Base-by-base conservation (phyloP, 1,140 invertebrate species). In the Archegozetes longisetosus region DNA sequence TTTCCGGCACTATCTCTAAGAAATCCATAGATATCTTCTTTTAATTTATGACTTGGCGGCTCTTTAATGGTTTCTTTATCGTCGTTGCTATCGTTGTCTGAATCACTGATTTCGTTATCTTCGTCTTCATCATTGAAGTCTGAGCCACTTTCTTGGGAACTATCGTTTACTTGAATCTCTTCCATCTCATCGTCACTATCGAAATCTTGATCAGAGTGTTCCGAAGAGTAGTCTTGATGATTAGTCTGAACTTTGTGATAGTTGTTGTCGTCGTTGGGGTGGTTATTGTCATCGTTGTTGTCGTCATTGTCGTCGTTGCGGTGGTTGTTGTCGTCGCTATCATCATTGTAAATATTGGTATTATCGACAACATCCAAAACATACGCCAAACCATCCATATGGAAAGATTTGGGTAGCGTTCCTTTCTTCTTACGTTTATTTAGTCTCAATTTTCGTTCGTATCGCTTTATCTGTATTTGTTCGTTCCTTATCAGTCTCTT, bases 301-400 rank as follows among this genome's bases (percentile, higher is more conserved):
- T 52, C 50, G 9, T 13, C 13, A 52, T 23, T 22, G 9, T 23
- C 22, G 22, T 12, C 50, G 24, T 22, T 23, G 22, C 12, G 12
- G 12, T 52, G 9, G 50, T 14, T 14, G 14, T 52, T 23, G 24
- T 52, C 50, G 13, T 47, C 46, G 46, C n/a, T n/a, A 47, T 13
- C n/a, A n/a, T 47, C 46, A 13, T 13, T 47, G 46, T n/a, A 13
- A 47, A 47, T n/a, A n/a, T n/a, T n/a, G 28, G 40, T 58, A 9
- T 28, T 26, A 49, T 62, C 60, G 27, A 63, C 47, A 9, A 60
- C 27, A 26, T 62, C 61, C 1, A 62, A n/a, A n/a, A 62, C 12
- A 48, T 62, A 60, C 6, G 6, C 61, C 48, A 62, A 49, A 24
- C 61, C 61, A 27, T 62, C 61, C n/a, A 26, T n/a, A 28, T 62